Evolutionary conservation across 2,797 vertebrate species (phyloP).

Genomic region (Takifugu rubripes): DNA sequence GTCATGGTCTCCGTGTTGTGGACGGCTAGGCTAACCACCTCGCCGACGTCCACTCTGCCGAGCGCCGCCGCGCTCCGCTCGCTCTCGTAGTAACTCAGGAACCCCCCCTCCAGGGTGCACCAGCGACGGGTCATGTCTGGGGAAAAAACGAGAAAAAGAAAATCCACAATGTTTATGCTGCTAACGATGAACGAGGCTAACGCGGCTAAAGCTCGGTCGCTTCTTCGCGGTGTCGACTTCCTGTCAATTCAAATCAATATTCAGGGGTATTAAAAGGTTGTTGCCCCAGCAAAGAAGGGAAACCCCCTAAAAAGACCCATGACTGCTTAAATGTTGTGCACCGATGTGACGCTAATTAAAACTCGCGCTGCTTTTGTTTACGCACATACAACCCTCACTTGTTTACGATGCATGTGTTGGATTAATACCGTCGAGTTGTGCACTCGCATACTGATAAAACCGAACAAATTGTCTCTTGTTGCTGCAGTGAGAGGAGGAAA

Average conservation of each 20-base stretch:
- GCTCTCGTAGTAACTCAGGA: conserved; percentile 91
- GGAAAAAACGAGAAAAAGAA: conserved; percentile 5
- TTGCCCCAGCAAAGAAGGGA: not conserved
- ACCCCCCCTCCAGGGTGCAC: conserved; percentile 93
- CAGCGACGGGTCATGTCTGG: conserved; percentile 86
- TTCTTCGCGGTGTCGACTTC: too few relatives aligned
- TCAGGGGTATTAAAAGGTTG: not conserved
- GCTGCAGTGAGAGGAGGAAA: conserved; percentile 29
- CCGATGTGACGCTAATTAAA: conserved; percentile 15
- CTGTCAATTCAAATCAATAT: not conserved
- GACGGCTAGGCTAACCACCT: conserved; percentile 82
- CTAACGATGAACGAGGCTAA: too few relatives aligned
- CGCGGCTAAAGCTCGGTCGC: too few relatives aligned
- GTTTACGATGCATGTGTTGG: conserved; percentile 3
- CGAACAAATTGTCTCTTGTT: conserved; percentile 36
- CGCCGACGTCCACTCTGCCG: conserved; percentile 81
- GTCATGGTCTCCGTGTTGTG: conserved; percentile 72
- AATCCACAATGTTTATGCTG: not conserved
- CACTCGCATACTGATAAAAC: conserved; percentile 32
- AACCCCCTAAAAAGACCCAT: not conserved
- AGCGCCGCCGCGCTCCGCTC: conserved; percentile 79
- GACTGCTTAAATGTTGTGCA: not conserved
- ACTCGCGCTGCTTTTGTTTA: not conserved
- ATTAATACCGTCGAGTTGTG: conserved; percentile 5
- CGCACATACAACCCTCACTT: not conserved